Evolutionary conservation across 2,888 invertebrate genomes (phyloP).

Genomic region (Chalcosyrphus nemorum): DNA sequence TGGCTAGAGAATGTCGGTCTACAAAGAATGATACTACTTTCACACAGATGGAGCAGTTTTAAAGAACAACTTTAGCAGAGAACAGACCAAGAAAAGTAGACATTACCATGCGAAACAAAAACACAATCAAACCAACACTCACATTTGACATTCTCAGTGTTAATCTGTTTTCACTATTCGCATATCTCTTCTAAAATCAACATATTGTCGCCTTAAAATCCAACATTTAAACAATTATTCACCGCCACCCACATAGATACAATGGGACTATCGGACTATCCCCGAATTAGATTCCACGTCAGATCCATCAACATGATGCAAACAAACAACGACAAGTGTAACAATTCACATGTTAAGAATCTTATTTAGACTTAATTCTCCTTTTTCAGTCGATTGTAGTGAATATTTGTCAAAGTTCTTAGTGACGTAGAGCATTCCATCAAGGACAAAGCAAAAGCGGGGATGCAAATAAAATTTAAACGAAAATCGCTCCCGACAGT

Average conservation of each 20-base stretch:
- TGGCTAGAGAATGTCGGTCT: too few species aligned
- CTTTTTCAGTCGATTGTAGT: conserved; percentile 61
- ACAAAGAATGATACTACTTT: too few species aligned
- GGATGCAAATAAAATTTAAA: conserved; percentile 63
- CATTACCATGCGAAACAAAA: too few species aligned
- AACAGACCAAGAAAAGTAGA: too few species aligned
- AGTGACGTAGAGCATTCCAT: conserved; percentile 30
- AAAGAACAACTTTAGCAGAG: too few species aligned
- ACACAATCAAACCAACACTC: too few species aligned
- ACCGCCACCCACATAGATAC: not conserved
- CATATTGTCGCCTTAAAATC: conserved; percentile 43
- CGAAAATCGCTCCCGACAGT: conserved; percentile 19
- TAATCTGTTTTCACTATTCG: conserved; percentile 8
- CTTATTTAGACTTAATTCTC: conserved; percentile 40
- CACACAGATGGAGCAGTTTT: too few species aligned
- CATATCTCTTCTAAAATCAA: conserved; percentile 40
- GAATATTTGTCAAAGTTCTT: conserved; percentile 68
- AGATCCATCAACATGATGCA: not conserved
- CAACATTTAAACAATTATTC: conserved; percentile 33
- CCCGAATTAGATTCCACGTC: conserved; percentile 13
- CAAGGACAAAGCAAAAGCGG: conserved; percentile 6
- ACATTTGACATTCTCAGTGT: not conserved
- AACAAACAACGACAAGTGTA: conserved; percentile 59
- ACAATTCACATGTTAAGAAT: conserved; percentile 61
- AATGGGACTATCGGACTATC: not conserved